Base-by-base conservation (phyloP, 1,140 invertebrate species). In the Acromyrmex charruanus region DNA sequence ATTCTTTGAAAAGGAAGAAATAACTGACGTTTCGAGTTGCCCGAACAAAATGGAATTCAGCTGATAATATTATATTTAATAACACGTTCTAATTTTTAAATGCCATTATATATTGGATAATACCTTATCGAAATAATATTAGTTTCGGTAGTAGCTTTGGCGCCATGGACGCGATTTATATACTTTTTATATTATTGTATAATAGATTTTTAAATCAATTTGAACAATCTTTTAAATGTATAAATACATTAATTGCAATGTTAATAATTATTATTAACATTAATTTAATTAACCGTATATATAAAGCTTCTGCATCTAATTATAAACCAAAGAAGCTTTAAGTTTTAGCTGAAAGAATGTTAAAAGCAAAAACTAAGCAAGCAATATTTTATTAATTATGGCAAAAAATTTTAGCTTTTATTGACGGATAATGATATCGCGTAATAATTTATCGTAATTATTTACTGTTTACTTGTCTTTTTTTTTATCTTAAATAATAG, bases 41-140 rank as follows among this genome's bases (percentile, higher is more conserved):
- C 1, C 7, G 25, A 79, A 66, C 18, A 3, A 66, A 66, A 69
- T 69, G 18, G 18, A 51, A 66, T 35, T 49, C 65, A 4, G 0
- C 18, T 66, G 6, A 3, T 65, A 61, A 65, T 63, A 51, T 66
- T 51, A 66, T 79, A 79, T 79, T 79, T 66, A 79, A 66, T 7
- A 66, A 79, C 59, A 66, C 5, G 39, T 9, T 66, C 21, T 51
- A 21, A 66, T 18, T 49, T 77, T 44, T 63, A 28, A 74, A 44
- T 63, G 44, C 21, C 14, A 49, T 61, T 44, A 77, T 44, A 18
- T 6, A 28, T 18, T 25, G 5, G 10, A 77, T 10, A 10, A 65
- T 28, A 65, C 14, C 21, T 28, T 12, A 25, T 25, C 35, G 10
- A 77, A 63, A 63, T 39, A 75, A 55, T 2, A 59, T 75, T 75